These are phyloP conservation scores for Ceratosolen solmsi DNA, from an alignment of 1,140 invertebrate species.

Conservation along the genomic window DNA sequence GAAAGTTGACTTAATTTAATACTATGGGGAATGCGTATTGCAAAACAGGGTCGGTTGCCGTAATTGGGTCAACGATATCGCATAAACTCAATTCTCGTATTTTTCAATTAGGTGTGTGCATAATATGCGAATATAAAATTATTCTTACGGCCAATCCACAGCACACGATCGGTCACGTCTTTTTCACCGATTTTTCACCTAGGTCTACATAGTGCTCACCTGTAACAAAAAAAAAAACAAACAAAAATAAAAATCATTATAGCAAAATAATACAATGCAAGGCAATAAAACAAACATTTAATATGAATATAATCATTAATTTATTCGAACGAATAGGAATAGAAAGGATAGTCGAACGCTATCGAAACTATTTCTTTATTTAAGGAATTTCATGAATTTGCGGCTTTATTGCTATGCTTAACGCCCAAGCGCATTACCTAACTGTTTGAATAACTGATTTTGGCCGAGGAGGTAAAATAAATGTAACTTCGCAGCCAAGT, in stretches of 20 bases:
- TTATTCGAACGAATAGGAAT: too few relatives aligned
- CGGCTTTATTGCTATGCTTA: background rate
- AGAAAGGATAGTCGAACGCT: too few relatives aligned
- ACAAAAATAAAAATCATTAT: background rate
- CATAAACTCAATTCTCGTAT: background rate
- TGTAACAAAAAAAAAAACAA: constrained; percentile 27
- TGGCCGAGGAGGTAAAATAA: too few relatives aligned
- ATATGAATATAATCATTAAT: too few relatives aligned
- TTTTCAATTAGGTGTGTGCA: background rate
- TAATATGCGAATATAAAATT: background rate
- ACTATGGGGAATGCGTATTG: too few relatives aligned
- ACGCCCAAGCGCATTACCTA: too few relatives aligned
- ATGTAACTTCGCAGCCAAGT: too few relatives aligned
- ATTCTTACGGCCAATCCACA: constrained; percentile 14
- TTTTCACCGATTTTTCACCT: background rate
- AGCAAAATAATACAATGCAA: background rate
- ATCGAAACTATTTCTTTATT: too few relatives aligned
- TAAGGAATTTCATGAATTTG: background rate
- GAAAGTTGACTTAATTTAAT: too few relatives aligned
- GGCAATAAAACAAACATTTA: too few relatives aligned
- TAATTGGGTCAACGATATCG: background rate
- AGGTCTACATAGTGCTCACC: background rate
- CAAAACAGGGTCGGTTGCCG: too few relatives aligned
- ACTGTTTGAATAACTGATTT: background rate
- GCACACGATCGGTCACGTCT: background rate